Evolutionary conservation across 2,888 invertebrate species (phyloP), one percentile per base, ranked within the genome.

Genomic region (Vesta saturnalis): DNA sequence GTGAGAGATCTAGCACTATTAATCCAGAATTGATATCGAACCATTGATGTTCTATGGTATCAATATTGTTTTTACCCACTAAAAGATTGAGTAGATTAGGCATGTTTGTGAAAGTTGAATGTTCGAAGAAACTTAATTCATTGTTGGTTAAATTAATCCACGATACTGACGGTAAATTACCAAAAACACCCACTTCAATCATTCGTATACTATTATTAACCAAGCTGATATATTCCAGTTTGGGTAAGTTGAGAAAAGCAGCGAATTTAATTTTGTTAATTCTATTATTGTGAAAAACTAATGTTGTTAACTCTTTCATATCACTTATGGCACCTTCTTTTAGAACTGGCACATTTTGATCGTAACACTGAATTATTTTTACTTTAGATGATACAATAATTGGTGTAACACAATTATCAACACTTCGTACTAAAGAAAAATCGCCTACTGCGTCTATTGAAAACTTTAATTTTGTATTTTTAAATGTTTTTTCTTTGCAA

Each of bases 161-260:
- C 8, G 18, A 49, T 1, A 67, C 43, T 3, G 66, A 66, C 1
- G 61, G 67, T 12, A 67, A 14, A 1, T 58, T n/a, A 43, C 62
- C 61, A 18, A 67, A 67, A 21, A 67, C 61, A 15, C 67, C 67
- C 10, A 62, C 57, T 14, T 67, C 58, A 15, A 67, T 62, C 21
- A 57, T 47, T 21, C 39, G 64, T 16, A 72, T 58, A 30, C 23
- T 39, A 30, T 72, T 72, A n/a, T 57, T 47, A 3, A 30, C 58
- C 18, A 72, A 39, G 22, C 30, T 43, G 1, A 72, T 16, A 15
- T 67, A 54, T 46, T 62, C 49, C 52, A 72, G 19, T 23, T 64
- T 60, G 10, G 61, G 66, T 22, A 72, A 14, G 39, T 72, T 60
- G 4, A 55, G 46, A 16, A 72, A 72, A 8, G 72, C 30, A 8